A percentile compares a stretch with the other conserved stretches of the same genome.
Conservation (phyloP, 2,113 vertebrate species). For the Podarcis raffonei region DNA sequence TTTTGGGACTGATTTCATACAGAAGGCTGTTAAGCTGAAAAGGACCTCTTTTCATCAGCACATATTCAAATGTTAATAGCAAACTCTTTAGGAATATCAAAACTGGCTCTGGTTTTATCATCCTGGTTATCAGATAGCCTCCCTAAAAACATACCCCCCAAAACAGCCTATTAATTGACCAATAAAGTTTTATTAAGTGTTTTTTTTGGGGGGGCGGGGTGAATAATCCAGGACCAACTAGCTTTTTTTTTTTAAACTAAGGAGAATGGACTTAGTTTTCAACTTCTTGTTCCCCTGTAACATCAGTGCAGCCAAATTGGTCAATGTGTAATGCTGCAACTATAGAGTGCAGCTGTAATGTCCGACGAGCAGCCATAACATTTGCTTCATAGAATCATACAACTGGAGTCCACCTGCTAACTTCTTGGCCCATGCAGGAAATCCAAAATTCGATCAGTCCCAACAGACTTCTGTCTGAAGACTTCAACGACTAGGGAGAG, state of each 20-base stretch:
- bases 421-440: neutral
- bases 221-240: neutral
- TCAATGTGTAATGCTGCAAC: neutral
- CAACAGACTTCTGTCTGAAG: neutral
- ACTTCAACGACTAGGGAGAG: neutral
- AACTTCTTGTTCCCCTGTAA: neutral
- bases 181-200: neutral
- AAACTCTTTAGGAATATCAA: conserved; percentile 13
- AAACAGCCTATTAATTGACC: neutral
- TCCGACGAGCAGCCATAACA: neutral
- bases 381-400: neutral
- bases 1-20: conserved; percentile 52
- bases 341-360: neutral
- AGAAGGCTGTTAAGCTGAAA: conserved; percentile 10
- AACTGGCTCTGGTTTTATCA: neutral
- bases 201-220: too few relatives aligned
- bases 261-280: neutral
- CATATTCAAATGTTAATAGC: conserved; percentile 34
- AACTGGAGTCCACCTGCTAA: neutral
- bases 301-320: neutral
- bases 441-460: neutral
- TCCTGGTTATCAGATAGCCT: neutral
- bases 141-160: neutral
- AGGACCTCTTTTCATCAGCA: neutral
- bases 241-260: neutral